These are phyloP conservation scores for Drosophila punjabiensis DNA, from an alignment of 1,140 invertebrate genomes.

Conservation along the genomic window DNA sequence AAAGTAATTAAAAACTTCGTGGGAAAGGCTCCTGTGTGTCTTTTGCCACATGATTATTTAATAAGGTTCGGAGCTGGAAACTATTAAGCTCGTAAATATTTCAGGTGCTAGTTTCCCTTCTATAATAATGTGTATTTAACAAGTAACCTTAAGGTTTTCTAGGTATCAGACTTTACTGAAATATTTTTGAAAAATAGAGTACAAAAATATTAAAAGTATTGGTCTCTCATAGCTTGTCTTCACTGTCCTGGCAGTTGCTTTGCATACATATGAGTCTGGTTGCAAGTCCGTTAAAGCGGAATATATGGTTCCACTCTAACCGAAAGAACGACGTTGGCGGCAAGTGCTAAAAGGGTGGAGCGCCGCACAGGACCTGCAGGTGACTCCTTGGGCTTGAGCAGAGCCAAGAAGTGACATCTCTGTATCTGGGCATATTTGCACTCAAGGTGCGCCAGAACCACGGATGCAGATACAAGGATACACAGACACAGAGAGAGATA, in stretches of 20 bases:
- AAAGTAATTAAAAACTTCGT: constrained; percentile 13
- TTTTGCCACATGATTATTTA: constrained; percentile 12
- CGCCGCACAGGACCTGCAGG: constrained; percentile 24
- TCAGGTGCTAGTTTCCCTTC: neutral
- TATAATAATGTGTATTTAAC: neutral
- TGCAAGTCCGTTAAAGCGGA: constrained; percentile 54
- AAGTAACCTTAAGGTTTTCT: neutral
- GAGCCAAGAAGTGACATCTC: constrained; percentile 33
- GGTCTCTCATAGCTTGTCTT: neutral
- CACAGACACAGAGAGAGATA: neutral
- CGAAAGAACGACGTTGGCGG: constrained; percentile 31
- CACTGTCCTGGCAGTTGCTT: constrained; percentile 38
- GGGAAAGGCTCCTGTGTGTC: constrained; percentile 8
- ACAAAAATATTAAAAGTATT: neutral
- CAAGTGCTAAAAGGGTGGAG: constrained; percentile 32
- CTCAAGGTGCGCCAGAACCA: constrained; percentile 39
- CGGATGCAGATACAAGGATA: constrained; percentile 32
- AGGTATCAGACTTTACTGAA: too few species aligned
- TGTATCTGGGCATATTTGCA: constrained; percentile 60
- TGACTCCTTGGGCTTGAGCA: constrained; percentile 18
- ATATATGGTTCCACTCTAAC: constrained; percentile 60
- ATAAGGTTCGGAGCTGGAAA: neutral
- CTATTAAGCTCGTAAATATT: constrained; percentile 13
- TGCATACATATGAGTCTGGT: constrained; percentile 35
- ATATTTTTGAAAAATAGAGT: too few species aligned